These are phyloP conservation scores for Porites lobata DNA, from an alignment of 92 coral and sea anemone species.

Conservation along the genomic window DNA sequence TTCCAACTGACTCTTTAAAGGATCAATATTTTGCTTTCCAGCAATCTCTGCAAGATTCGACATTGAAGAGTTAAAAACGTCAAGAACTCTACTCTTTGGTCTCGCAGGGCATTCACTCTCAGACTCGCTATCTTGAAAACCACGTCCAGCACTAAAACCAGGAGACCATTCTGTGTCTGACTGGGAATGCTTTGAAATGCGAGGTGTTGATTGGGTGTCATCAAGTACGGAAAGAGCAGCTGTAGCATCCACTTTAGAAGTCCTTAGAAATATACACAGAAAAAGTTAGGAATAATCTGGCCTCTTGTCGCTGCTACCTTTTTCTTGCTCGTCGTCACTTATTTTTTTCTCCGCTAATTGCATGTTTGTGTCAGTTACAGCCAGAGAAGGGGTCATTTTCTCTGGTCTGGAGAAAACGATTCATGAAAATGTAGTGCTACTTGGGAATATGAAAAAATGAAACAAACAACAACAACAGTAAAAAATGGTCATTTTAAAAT, in stretches of 20 bases:
- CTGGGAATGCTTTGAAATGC: not conserved
- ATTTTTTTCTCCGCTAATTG: not conserved
- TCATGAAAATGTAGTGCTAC: slow-evolving; percentile 6
- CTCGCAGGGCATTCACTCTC: not conserved
- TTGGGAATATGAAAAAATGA: not conserved
- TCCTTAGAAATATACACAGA: slow-evolving; percentile 12
- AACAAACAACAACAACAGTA: slow-evolving; percentile 2
- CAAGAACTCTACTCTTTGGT: not conserved
- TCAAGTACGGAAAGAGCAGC: not conserved
- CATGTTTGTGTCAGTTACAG: slow-evolving; percentile 6
- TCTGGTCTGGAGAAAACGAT: not conserved
- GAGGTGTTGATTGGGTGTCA: not conserved
- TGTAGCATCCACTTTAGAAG: not conserved
- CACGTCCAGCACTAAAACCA: slow-evolving; percentile 8
- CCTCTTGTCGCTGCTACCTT: not conserved
- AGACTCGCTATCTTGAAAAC: slow-evolving; percentile 1
- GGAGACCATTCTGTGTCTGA: slow-evolving; percentile 55
- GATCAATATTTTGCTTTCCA: slow-evolving; percentile 14
- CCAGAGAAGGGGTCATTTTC: slow-evolving; percentile 9
- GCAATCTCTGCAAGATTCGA: slow-evolving; percentile 10
- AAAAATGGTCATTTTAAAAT: slow-evolving; percentile 1
- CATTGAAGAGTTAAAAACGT: slow-evolving; percentile 12
- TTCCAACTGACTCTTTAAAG: slow-evolving; percentile 27
- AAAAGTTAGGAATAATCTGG: not conserved
- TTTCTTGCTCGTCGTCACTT: not conserved